Conservation (phyloP, 2,113 vertebrate genomes). For the Cyanocitta stelleri region DNA sequence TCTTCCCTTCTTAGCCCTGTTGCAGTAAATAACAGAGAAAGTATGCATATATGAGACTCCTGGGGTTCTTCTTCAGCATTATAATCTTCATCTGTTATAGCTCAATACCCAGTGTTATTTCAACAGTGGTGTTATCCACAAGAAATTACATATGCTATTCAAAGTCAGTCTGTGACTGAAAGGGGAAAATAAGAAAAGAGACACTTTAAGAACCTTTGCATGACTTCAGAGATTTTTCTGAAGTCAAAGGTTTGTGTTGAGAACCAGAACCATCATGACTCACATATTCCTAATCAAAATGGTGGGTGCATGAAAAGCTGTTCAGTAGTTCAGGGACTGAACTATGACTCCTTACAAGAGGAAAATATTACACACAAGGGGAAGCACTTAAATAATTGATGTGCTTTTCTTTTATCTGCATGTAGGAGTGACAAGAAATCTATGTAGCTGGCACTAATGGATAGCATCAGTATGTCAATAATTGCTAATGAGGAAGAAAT, state of each 20-base stretch:
- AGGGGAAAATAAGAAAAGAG: neutral
- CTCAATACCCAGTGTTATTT: neutral
- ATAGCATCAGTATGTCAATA: conserved; percentile 24
- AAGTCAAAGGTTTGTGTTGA: conserved; percentile 1
- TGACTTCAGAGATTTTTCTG: conserved; percentile 39
- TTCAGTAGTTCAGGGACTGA: neutral
- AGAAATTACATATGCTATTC: neutral
- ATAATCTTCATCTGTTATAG: neutral
- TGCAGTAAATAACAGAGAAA: neutral
- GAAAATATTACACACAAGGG: conserved; percentile 36
- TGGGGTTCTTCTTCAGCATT: neutral
- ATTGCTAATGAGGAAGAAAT: conserved; percentile 28
- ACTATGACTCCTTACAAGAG: conserved; percentile 15
- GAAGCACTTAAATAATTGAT: conserved; percentile 65
- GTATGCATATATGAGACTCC: neutral
- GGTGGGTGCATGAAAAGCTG: neutral
- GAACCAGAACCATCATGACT: conserved; percentile 30
- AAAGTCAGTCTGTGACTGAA: neutral
- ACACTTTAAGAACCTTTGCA: neutral
- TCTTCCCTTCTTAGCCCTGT: neutral
- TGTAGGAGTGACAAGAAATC: conserved; percentile 49
- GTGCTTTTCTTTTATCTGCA: conserved; percentile 56
- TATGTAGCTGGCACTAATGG: conserved; percentile 55
- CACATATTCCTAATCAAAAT: conserved; percentile 49
- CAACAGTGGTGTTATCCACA: neutral